Evolutionary conservation across 37 sponge, comb jelly and placozoan species (phyloP).

Genomic region (Geodia barretti): DNA sequence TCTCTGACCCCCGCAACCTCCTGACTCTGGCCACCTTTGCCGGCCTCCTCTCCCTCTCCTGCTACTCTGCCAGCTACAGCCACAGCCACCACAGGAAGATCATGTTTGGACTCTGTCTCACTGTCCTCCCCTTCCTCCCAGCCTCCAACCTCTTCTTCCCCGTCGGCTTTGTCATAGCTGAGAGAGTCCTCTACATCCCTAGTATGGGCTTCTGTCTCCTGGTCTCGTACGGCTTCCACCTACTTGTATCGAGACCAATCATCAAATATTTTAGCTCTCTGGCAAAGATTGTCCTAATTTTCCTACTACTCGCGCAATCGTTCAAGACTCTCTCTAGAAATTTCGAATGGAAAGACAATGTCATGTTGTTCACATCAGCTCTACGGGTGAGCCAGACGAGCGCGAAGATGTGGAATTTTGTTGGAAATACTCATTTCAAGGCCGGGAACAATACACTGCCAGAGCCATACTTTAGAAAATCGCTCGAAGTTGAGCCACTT

Average conservation of each 20-base stretch:
- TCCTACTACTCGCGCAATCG: constrained; percentile 23
- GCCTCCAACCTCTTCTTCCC: constrained; percentile 90
- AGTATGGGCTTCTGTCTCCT: constrained; percentile 34
- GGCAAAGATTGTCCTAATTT: not conserved
- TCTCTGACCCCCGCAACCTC: constrained; percentile 68
- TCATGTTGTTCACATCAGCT: constrained; percentile 65
- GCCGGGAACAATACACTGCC: constrained; percentile 34
- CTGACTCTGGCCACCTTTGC: constrained; percentile 52
- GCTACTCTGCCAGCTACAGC: not conserved
- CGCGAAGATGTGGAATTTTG: constrained; percentile 71
- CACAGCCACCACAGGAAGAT: constrained; percentile 3
- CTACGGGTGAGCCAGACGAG: constrained; percentile 60
- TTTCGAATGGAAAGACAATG: constrained; percentile 56
- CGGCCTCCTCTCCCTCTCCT: not conserved
- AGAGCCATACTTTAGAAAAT: constrained; percentile 46
- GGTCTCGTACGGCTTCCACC: not conserved
- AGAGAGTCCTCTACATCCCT: constrained; percentile 77
- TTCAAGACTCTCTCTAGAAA: constrained; percentile 55
- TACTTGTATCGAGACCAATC: not conserved
- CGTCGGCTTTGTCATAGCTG: constrained; percentile 82
- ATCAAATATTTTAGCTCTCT: not conserved
- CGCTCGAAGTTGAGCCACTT: constrained; percentile 61
- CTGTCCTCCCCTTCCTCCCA: constrained; percentile 82
- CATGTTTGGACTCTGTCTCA: constrained; percentile 63
- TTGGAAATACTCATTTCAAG: constrained; percentile 63